These are phyloP conservation scores for Hypsopygia costalis DNA, from an alignment of 2,888 invertebrate species.

Conservation along the genomic window DNA sequence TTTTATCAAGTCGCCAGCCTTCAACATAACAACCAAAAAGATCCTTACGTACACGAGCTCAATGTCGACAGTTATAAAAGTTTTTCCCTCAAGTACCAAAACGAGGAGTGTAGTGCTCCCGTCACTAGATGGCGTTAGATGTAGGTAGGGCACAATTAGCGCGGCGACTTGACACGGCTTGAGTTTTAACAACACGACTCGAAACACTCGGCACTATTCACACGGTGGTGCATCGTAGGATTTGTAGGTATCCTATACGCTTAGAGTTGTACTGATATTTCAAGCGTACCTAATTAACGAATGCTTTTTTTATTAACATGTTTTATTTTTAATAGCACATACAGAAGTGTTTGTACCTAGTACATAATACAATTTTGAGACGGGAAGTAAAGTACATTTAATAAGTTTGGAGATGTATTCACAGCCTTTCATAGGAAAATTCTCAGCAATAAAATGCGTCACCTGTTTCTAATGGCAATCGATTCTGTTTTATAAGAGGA, in stretches of 20 bases:
- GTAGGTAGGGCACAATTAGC: constrained; percentile 73
- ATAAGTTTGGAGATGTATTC: too few relatives aligned
- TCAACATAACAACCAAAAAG: neutral
- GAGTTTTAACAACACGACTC: constrained; percentile 73
- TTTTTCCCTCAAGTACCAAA: constrained; percentile 55
- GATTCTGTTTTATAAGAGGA: too few relatives aligned
- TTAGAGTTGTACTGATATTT: neutral
- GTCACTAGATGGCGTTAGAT: constrained; percentile 17
- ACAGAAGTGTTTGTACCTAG: too few relatives aligned
- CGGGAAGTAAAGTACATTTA: too few relatives aligned
- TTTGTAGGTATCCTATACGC: neutral
- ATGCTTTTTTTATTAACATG: too few relatives aligned
- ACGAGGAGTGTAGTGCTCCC: constrained; percentile 59
- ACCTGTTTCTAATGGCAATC: too few relatives aligned
- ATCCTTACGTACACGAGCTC: constrained; percentile 36
- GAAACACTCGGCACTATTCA: constrained; percentile 70
- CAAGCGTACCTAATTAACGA: too few relatives aligned
- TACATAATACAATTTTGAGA: too few relatives aligned
- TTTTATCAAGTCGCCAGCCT: neutral
- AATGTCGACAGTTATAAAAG: constrained; percentile 67
- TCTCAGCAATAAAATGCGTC: too few relatives aligned
- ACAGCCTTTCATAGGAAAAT: too few relatives aligned
- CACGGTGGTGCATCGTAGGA: constrained; percentile 41
- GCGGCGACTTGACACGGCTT: constrained; percentile 74
- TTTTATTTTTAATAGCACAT: too few relatives aligned